Base-by-base conservation (phyloP, 2,113 vertebrate genomes). In the Peromyscus polionotus region DNA sequence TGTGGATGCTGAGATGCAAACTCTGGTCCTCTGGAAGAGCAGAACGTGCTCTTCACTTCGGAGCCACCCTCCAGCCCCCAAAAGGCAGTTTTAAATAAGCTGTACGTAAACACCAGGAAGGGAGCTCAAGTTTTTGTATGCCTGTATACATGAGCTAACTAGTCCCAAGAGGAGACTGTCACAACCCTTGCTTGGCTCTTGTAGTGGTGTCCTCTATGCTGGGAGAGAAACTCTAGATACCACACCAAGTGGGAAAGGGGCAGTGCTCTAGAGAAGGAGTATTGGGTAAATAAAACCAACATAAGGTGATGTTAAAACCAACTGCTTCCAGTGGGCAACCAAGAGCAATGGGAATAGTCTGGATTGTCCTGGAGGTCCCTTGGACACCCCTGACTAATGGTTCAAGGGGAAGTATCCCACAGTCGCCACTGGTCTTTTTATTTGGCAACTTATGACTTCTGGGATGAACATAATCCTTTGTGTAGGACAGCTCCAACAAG, bases 61-160 rank as follows among this genome's bases (percentile, higher is more conserved):
- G 48, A 88, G 48, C n/a, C 20, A 39, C 10, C 19, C 48, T 48
- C 42, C 48, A 72, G 48, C 36, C 48, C 12, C 26, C 63, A 9
- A n/a, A 88, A 91, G 20, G 28, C 42, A 14, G 36, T 39, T 63
- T 79, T 79, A 67, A 77, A 36, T 54, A 14, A 20, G 57, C 39
- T 93, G 3, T 65, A 94, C 92, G 65, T 22, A 94, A 95, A 91
- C 2, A 85, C 17, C n/a, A 80, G 91, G 48, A 63, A 95, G 54
- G 51, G 28, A 19, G 5, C 67, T 39, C 13, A 4, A 57, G 45
- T 42, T n/a, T 77, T 36, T 36, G 3, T 24, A 6, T 17, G 42
- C 4, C 89, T 51, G 24, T 67, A 22, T 22, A 6, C 0, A 0
- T 45, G 68, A 70, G 39, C 9, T 2, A 39, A 2, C 65, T 0